Evolutionary conservation across 2,888 invertebrate genomes (phyloP), one percentile per base, ranked within the genome.

Genomic region (Erynnis tages): DNA sequence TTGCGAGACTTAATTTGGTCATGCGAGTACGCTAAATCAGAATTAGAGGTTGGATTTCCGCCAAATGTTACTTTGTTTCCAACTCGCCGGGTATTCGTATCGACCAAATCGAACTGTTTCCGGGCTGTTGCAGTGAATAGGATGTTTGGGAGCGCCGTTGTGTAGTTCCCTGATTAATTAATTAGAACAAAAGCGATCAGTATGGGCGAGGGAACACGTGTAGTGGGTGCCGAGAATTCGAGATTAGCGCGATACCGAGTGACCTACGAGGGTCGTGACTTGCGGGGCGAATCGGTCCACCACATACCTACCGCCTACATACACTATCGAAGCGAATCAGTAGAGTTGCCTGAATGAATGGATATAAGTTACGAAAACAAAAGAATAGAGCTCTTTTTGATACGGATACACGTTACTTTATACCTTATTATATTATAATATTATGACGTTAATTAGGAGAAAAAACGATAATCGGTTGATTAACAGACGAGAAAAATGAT

Each of bases 21-120:
- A 69, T 79, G 75, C 79, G 68, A 60, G 74, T 73, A 58, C 65
- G 74, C 69, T 78, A 76, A 81, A 82, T 80, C 76, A 77, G 74
- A 79, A 79, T 76, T 79, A 77, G 76, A 71, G 67, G 67, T 82
- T 86, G 85, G 85, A 82, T 77, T 72, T 71, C 72, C 69, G 85
- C 86, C 86, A 86, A 66, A 84, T 71, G 74, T 73, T 76, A 78
- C 75, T 82, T 77, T 79, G 80, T 81, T 76, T 71, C 72, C 75
- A 74, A 79, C 73, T 71, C 73, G 67, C 62, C 65, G 63, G 67
- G 67, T 66, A 73, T 72, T 71, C 71, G 70, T 70, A 50, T 43
- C 34, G 54, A 40, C 64, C 69, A 73, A 73, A 78, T 76, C 69
- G 69, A 70, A 73, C 60, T 58, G 62, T 67, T 62, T 68, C 62